Conservation (phyloP, 2,113 vertebrate species). For the Tautogolabrus adspersus region DNA sequence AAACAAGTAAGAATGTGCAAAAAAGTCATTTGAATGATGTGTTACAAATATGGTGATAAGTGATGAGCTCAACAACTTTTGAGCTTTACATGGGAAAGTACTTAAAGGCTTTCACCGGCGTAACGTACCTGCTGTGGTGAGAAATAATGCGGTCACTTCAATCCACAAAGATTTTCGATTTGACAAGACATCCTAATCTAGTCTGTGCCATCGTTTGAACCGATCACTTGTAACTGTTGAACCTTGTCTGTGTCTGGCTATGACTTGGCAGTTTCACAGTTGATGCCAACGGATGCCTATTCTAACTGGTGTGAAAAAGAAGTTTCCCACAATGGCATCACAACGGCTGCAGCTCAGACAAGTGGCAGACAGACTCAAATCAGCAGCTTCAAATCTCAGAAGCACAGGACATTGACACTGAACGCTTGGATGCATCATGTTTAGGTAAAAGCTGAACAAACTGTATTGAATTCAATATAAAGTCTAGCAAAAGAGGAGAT, state of each 20-base stretch:
- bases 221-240: slow-evolving; percentile 4
- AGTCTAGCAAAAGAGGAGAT: not conserved
- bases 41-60: not conserved
- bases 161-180: slow-evolving; percentile 47
- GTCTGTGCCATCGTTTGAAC: slow-evolving; percentile 25
- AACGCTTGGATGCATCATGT: not conserved
- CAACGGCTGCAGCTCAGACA: slow-evolving; percentile 29
- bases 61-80: slow-evolving; percentile 19
- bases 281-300: slow-evolving; percentile 13
- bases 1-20: not conserved
- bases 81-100: slow-evolving; percentile 11
- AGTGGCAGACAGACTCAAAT: slow-evolving; percentile 9
- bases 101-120: slow-evolving; percentile 41
- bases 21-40: not conserved
- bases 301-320: slow-evolving; percentile 27
- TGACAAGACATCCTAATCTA: slow-evolving; percentile 36
- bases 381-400: not conserved
- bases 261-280: slow-evolving; percentile 67
- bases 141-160: slow-evolving; percentile 42
- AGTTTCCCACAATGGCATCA: slow-evolving; percentile 11
- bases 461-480: not conserved
- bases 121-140: slow-evolving; percentile 67
- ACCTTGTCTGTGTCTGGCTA: slow-evolving; percentile 4
- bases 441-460: not conserved
- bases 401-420: not conserved